Evolutionary conservation across 2,797 vertebrate species (phyloP), one percentile per base, ranked within the genome.

Genomic region (Mormyrus proboscirostris): DNA sequence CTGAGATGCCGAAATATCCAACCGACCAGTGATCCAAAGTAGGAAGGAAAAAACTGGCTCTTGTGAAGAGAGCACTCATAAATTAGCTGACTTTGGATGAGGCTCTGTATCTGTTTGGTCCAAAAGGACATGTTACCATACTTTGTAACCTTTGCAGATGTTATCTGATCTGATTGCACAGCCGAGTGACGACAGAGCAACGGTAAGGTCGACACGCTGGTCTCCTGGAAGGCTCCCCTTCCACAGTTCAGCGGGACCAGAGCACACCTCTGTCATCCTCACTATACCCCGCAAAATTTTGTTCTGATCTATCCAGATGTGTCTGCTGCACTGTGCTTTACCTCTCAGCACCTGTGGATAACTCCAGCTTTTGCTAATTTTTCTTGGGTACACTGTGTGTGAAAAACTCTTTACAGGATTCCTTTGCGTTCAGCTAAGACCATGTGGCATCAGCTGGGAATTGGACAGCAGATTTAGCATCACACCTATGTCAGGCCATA

Each of bases 81-180:
- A 69, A 86, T 49, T 59, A 49, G 50, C 38, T 65, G 94, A 93
- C 93, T 90, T 92, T 93, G 92, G 94, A 93, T 93, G 92, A 86
- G 87, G 90, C 93, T 97, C 92, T 95, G 93, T 91, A 91, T 73
- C 87, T 88, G 87, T 86, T 82, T 92, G 91, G 91, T 94, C 93
- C 94, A 93, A 94, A 94, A 93, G 95, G 92, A 96, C 96, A 96
- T 96, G 96, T 95, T 95, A 96, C 88, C 57, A 93, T 94, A 93
- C 92, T 92, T 95, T 91, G 92, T 96, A 96, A 96, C 96, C 96
- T 96, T 96, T 95, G 94, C 93, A 93, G 93, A 92, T 90, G 93
- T 96, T 96, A 96, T 96, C 96, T 95, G 94, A 93, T 92, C 93
- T 94, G 94, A 95, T 95, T 92, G 95, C 92, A 84, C 84, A 92